These are phyloP conservation scores for Heliconius congener DNA, from an alignment of 1,140 invertebrate genomes.

Conservation along the genomic window DNA sequence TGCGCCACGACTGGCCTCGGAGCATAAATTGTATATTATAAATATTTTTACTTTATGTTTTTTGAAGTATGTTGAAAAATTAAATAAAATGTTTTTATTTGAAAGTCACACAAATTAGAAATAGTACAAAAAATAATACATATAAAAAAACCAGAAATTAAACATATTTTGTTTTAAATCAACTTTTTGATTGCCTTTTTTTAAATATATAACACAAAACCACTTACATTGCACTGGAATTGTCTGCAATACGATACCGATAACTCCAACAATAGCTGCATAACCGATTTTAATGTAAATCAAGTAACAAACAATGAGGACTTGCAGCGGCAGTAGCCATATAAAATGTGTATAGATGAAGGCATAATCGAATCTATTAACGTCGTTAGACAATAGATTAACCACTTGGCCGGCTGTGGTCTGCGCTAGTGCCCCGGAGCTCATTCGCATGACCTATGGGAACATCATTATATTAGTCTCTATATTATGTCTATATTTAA, in stretches of 20 bases:
- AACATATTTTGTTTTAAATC: too few relatives aligned
- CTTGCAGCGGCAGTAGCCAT: slow-evolving; percentile 88
- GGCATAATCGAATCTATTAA: slow-evolving; percentile 85
- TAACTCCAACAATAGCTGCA: slow-evolving; percentile 87
- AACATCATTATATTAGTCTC: neutral
- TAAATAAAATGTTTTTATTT: too few relatives aligned
- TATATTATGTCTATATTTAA: neutral
- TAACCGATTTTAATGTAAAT: slow-evolving; percentile 88
- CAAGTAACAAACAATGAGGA: slow-evolving; percentile 84
- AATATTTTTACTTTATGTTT: too few relatives aligned
- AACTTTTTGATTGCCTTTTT: too few relatives aligned
- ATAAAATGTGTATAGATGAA: slow-evolving; percentile 85
- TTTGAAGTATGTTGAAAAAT: too few relatives aligned
- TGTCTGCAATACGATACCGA: slow-evolving; percentile 83
- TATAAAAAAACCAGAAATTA: too few relatives aligned
- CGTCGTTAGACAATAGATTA: slow-evolving; percentile 93
- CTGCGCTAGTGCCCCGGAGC: slow-evolving; percentile 85
- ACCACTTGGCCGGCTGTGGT: slow-evolving; percentile 92
- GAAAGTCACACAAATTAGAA: too few relatives aligned
- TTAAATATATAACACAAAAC: slow-evolving; percentile 2
- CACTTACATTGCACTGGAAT: slow-evolving; percentile 86
- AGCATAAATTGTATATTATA: too few relatives aligned
- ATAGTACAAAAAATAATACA: too few relatives aligned
- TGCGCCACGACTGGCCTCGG: too few relatives aligned
- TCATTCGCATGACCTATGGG: slow-evolving; percentile 83